A percentile compares a stretch with the other conserved stretches of the same genome.
phyloP scores from a whole-genome alignment of 2,113 vertebrate species.

The Callopanchax toddi region DNA sequence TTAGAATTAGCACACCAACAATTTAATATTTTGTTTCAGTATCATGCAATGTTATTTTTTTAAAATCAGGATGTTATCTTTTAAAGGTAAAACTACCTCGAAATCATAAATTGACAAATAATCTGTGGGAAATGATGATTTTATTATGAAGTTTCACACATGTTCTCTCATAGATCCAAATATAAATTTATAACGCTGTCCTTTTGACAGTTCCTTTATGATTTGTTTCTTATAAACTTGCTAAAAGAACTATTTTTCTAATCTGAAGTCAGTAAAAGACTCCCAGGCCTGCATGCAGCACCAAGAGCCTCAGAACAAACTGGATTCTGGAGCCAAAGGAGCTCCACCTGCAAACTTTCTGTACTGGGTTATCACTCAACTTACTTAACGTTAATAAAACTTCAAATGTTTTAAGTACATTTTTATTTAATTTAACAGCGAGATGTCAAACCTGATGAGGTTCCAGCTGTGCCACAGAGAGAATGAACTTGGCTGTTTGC shows the following conservation, averaged over 20 bases:
- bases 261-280: slow-evolving; percentile 21
- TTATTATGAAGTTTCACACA: neutral
- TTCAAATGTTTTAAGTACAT: slow-evolving; percentile 13
- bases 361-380: no score
- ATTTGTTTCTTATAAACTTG: slow-evolving; percentile 9
- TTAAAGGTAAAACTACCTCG: slow-evolving; percentile 58
- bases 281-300: neutral
- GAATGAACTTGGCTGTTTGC: slow-evolving; percentile 36
- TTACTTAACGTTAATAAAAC: neutral
- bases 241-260: slow-evolving; percentile 69
- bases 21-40: no score
- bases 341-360: neutral
- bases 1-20: no score
- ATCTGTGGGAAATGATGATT: no score
- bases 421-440: slow-evolving; percentile 8
- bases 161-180: no score
- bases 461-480: slow-evolving; percentile 30
- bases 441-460: slow-evolving; percentile 1
- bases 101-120: slow-evolving; percentile 19
- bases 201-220: neutral
- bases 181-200: no score
- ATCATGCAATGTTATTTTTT: no score
- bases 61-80: neutral
- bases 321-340: slow-evolving; percentile 19
- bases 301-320: slow-evolving; percentile 1